Conservation (phyloP, 2,113 vertebrate genomes). For the Myotis yumanensis region DNA sequence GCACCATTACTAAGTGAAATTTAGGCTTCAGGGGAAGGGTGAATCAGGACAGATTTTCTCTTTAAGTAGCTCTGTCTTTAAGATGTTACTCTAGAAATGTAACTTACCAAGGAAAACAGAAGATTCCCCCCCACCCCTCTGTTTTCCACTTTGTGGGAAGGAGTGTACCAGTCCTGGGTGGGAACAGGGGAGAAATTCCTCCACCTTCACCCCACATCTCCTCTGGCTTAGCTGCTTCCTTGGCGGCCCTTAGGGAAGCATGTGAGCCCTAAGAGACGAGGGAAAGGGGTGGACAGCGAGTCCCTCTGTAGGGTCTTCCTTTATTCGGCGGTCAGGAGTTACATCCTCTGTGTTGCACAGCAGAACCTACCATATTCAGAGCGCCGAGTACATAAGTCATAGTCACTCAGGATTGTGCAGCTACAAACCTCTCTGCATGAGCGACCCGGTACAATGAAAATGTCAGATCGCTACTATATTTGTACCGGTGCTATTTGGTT, state of each 20-base stretch:
- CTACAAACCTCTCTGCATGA: background rate
- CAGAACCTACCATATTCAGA: background rate
- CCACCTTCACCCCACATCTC: too few relatives aligned
- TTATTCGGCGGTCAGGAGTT: background rate
- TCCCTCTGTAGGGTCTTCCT: background rate
- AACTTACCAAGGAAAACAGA: slow-evolving; percentile 13
- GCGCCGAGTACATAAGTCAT: background rate
- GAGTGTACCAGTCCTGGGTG: background rate
- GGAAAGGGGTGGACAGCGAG: background rate
- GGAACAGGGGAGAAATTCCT: background rate
- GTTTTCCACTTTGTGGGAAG: background rate
- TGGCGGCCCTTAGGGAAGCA: background rate
- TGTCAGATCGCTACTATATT: background rate
- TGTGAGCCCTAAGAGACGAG: background rate
- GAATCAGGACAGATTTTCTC: background rate
- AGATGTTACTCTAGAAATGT: slow-evolving; percentile 37
- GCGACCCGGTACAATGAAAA: background rate
- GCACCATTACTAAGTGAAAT: slow-evolving; percentile 70
- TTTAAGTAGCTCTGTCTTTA: slow-evolving; percentile 51
- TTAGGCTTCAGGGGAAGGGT: slow-evolving; percentile 34
- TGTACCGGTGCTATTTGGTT: background rate
- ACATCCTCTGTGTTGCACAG: background rate
- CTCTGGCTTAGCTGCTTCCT: background rate
- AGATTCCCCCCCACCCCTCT: background rate
- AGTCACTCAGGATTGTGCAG: background rate